Conservation (phyloP, 2,888 invertebrate species). For the Stratiomys singularior region DNA sequence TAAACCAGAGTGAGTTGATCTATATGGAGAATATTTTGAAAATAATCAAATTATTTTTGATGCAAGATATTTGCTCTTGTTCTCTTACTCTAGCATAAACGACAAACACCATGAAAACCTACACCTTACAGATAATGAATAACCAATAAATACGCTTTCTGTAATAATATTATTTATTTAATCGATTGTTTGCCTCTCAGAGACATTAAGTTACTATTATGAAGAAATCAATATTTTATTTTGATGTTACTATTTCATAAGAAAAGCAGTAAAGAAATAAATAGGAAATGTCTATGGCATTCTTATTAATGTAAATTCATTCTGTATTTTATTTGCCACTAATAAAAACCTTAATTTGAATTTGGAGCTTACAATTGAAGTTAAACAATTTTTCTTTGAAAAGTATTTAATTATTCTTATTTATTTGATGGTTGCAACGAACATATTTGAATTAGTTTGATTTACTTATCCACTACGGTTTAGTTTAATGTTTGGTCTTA, state of each 20-base stretch:
- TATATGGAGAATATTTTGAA: too few species aligned
- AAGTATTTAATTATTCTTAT: too few species aligned
- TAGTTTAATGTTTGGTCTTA: not conserved
- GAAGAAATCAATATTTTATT: not conserved
- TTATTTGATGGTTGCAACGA: too few species aligned
- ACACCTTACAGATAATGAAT: too few species aligned
- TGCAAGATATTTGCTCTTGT: too few species aligned
- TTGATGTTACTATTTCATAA: not conserved
- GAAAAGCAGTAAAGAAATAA: not conserved
- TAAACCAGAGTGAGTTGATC: too few species aligned
- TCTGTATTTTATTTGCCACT: too few species aligned
- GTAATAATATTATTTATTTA: not conserved
- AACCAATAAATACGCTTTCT: not conserved
- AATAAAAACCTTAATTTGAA: not conserved
- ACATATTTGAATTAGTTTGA: not conserved
- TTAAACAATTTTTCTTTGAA: too few species aligned
- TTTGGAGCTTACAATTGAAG: not conserved
- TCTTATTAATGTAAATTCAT: not conserved
- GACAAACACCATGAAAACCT: too few species aligned
- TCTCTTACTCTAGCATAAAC: too few species aligned
- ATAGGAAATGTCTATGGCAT: slow-evolving; percentile 15
- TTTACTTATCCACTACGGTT: not conserved
- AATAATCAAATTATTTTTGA: too few species aligned
- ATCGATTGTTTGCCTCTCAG: not conserved
- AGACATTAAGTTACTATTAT: not conserved